Evolutionary conservation across 2,797 vertebrate genomes (phyloP), one percentile per base, ranked within the genome.

Genomic region (Apodemus agrarius): DNA sequence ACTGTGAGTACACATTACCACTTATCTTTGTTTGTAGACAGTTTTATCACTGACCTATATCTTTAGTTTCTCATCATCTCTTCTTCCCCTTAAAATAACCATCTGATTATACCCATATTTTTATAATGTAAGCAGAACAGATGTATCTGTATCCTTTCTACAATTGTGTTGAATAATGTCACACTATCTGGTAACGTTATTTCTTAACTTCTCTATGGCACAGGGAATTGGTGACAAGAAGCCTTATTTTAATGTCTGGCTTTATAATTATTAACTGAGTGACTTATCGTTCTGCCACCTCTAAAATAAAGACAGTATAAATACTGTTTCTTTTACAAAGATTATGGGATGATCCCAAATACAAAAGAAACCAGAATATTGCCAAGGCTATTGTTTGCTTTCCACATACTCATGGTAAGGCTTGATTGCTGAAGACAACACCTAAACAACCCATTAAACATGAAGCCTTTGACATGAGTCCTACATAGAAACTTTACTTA

Each of bases 261-360:
- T 95, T 88, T 90, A 19, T 12, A 90, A 22, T 72, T 84, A 54
- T 67, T 83, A 92, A 49, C 67, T 75, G 21, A 92, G 80, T 65
- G 63, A 54, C 52, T 93, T 67, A 40, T 40, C 22, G 49, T 43
- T 67, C 26, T 80, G 2, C 34, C 37, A 76, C 37, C 21, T 88
- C 14, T 63, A 83, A 88, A 93, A 80, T 34, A 9, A 89, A 86
- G 16, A 69, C 40, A 79, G 17, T 75, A 29, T 79, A 95, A 95
- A 82, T 40, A 83, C 6, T 69, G 10, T 22, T 61, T 69, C n/a
- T 76, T 49, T 85, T 72, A 78, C 31, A 4, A 65, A 63, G 46
- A 78, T 76, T 82, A 52, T 21, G 9, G n/a, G 26, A 40, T 79
- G 13, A 89, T 69, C 17, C 9, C 34, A 75, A 67, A 61, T 52